Conservation (phyloP, 2,113 vertebrate genomes). For the Neolamprologus fasciatus region DNA sequence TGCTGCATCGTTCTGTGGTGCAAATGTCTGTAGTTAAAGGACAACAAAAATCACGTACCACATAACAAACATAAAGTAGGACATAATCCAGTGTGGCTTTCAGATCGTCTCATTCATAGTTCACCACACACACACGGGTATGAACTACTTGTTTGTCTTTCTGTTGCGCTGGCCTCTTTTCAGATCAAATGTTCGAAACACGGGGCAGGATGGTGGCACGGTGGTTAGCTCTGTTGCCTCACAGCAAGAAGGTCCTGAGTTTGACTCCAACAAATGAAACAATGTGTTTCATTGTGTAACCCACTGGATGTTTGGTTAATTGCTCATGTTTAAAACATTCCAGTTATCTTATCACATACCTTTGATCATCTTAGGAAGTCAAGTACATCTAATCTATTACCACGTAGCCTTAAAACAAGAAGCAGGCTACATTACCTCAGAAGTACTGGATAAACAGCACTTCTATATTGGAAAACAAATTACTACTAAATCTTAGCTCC, state of each 20-base stretch:
- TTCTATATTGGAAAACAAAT: neutral
- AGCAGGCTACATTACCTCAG: neutral
- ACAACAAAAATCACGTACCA: neutral
- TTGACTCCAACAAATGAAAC: neutral
- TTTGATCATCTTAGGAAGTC: neutral
- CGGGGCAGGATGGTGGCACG: neutral
- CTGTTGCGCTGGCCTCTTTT: neutral
- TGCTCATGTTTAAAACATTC: neutral
- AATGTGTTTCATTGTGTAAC: neutral
- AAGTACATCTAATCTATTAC: neutral
- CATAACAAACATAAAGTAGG: neutral
- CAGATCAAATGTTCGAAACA: neutral
- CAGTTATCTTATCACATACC: neutral
- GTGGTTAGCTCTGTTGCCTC: neutral
- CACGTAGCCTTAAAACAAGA: neutral
- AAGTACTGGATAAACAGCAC: neutral
- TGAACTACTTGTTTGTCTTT: neutral
- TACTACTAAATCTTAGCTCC: neutral
- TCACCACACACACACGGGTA: neutral
- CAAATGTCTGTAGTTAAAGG: neutral
- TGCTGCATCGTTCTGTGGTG: neutral
- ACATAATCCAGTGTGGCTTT: neutral
- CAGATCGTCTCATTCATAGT: neutral
- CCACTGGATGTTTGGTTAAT: neutral
- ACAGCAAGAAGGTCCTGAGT: neutral